Conservation (phyloP, 2,797 vertebrate species). For the Eulemur mongoz region DNA sequence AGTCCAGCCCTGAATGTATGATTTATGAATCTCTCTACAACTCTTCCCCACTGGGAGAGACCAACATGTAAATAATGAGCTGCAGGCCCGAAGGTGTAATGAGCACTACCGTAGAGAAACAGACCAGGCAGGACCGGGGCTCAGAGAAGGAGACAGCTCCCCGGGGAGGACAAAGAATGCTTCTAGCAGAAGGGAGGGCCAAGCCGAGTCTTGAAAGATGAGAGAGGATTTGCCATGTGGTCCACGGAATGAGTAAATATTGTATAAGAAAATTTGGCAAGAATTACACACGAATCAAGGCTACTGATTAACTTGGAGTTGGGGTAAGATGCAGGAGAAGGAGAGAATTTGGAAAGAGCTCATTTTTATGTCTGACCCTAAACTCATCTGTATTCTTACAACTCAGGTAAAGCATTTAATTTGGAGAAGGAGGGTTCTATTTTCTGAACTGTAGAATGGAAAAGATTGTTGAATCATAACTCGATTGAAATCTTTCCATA, state of each 20-base stretch:
- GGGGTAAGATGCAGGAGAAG: background rate
- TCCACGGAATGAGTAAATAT: background rate
- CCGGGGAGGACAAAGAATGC: background rate
- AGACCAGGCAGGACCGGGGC: background rate
- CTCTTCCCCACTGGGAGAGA: background rate
- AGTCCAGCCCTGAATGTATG: background rate
- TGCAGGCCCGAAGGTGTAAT: background rate
- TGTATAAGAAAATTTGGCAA: background rate
- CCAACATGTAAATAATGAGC: slow-evolving; percentile 58
- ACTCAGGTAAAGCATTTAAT: background rate
- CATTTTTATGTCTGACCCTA: background rate
- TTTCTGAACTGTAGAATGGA: background rate
- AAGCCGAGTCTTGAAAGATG: background rate
- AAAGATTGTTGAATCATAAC: background rate
- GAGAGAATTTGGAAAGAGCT: background rate
- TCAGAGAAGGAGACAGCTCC: background rate
- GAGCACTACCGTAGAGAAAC: background rate
- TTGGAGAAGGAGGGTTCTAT: background rate
- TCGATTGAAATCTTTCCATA: background rate
- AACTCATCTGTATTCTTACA: background rate
- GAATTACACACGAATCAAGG: background rate
- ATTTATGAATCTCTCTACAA: slow-evolving; percentile 54
- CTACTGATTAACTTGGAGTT: background rate
- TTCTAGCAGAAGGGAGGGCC: background rate
- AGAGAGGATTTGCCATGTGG: background rate